Percentiles rank a stretch among this genome's conserved stretches.
Conservation (phyloP, 37 sponge, comb jelly and placozoan species). For the Petrosia ficiformis region DNA sequence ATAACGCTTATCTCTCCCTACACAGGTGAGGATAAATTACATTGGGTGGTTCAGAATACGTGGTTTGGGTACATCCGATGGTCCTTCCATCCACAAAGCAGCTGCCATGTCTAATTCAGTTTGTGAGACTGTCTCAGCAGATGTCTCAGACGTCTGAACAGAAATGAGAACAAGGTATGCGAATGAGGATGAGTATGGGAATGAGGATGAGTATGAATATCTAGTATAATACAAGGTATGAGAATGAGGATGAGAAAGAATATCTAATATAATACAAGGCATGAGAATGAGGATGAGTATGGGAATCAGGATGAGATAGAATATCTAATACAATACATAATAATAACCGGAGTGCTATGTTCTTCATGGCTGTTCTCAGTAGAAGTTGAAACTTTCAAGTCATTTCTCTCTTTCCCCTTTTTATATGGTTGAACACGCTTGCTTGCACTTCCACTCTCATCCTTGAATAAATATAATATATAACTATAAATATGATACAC, state of each 20-base stretch:
- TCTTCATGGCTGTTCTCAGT: too few relatives aligned
- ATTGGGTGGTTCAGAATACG: constrained; percentile 58
- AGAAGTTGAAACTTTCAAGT: too few relatives aligned
- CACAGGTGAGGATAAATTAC: constrained; percentile 25
- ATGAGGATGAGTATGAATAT: neutral
- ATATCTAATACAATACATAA: neutral
- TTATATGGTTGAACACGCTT: too few relatives aligned
- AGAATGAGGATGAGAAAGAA: too few relatives aligned
- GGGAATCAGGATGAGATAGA: neutral
- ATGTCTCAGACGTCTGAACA: neutral
- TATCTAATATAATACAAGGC: neutral
- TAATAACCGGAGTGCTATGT: too few relatives aligned
- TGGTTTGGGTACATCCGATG: constrained; percentile 23
- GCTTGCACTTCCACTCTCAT: too few relatives aligned
- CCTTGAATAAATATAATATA: too few relatives aligned
- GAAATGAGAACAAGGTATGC: neutral
- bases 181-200: neutral
- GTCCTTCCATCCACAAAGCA: constrained; percentile 32
- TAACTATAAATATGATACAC: too few relatives aligned
- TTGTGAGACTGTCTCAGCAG: neutral
- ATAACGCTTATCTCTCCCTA: too few relatives aligned
- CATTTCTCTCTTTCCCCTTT: too few relatives aligned
- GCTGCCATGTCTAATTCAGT: constrained; percentile 39
- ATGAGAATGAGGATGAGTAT: too few relatives aligned
- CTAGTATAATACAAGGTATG: too few relatives aligned